Percentiles rank a stretch among this genome's conserved stretches.
phyloP scores from a whole-genome alignment of 35 echinoderm and acorn worm species.

The Heliocidaris tuberculata region DNA sequence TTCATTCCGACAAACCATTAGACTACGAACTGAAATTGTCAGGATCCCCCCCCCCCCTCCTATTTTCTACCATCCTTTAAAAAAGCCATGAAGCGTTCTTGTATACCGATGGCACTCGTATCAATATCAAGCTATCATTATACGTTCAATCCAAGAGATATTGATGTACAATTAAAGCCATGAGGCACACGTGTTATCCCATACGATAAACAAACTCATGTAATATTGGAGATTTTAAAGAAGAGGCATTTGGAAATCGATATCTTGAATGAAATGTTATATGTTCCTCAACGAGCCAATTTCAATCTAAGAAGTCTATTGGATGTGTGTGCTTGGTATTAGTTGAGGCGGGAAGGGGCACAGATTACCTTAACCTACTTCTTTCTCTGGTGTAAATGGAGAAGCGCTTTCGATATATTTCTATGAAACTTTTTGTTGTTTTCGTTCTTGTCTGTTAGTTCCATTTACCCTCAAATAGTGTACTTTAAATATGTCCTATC shows the following conservation, averaged over 20 bases:
- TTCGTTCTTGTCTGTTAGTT: neutral
- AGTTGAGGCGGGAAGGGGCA: neutral
- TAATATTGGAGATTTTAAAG: no score
- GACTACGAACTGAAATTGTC: no score
- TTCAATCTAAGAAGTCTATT: no score
- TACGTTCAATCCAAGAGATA: neutral
- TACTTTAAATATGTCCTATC: neutral
- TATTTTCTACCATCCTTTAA: no score
- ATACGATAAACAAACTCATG: neutral
- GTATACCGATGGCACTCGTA: neutral
- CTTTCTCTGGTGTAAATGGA: no score
- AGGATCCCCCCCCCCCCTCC: no score
- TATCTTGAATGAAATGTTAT: neutral
- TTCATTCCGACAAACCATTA: no score
- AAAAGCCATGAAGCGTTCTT: no score
- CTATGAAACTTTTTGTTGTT: neutral
- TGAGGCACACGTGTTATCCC: neutral
- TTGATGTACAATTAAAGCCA: neutral
- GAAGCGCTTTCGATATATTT: neutral
- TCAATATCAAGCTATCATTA: neutral
- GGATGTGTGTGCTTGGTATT: no score
- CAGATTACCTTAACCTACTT: neutral
- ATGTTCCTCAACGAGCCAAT: no score
- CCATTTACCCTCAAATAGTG: no score
- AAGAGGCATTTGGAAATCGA: neutral